Evolutionary conservation across 2,888 invertebrate genomes (phyloP), one percentile per base, ranked within the genome.

Genomic region (Xylota segnis): DNA sequence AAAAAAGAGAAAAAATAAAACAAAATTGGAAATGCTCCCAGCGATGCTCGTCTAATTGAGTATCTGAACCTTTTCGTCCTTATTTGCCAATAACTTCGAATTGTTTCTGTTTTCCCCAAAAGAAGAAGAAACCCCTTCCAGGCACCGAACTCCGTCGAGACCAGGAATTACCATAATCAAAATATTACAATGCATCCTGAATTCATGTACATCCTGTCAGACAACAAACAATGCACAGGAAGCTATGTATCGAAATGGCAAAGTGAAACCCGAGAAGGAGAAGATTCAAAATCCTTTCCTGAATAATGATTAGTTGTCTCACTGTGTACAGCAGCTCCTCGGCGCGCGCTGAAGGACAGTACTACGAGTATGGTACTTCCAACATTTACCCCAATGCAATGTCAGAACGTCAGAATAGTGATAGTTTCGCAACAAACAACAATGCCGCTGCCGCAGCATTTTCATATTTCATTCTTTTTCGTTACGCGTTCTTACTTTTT

Each of bases 131-230:
- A 34, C 5, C 52, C 40, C 43, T 54, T 18, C 27, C n/a, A 61
- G 56, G 52, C 34, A 71, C 34, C 50, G 43, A 23, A 61, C 23
- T 23, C 37, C 45, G 7, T 12, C 40, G 59, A 14, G n/a, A 47
- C 59, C 32, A 14, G 16, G 66, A 83, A 79, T 83, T 79, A 79
- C 75, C 83, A 84, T 84, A 84, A 84, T 84, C 79, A 74, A 84
- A 84, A 75, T 70, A 84, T 84, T 70, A 79, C 75, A 75, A 84
- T 84, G 75, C 79, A 84, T 52, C 68, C 79, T 63, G 74, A 59
- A 75, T 79, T 68, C 70, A 58, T 79, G 70, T 75, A 70, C 74
- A 74, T 70, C 74, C 79, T 58, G 58, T 34, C 63, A 70, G 79
- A 54, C 68, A 75, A 37, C 58, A 70, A 65, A 79, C 72, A 84